phyloP scores from a whole-genome alignment of 2,888 invertebrate species.

The Tuta absoluta region DNA sequence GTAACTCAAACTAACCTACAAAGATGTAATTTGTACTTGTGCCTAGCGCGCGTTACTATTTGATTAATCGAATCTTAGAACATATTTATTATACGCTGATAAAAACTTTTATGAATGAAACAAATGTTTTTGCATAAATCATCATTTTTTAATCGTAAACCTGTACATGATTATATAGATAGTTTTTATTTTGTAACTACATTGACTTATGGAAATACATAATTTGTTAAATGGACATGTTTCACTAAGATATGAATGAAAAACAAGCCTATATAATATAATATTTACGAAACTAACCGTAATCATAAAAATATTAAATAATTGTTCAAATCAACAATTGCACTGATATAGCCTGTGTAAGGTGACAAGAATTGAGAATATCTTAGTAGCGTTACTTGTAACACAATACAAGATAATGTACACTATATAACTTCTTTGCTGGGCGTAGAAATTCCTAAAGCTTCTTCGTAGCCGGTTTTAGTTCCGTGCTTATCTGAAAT shows the following conservation, averaged over 20 bases:
- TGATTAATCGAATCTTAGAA: not conserved
- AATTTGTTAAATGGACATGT: constrained; percentile 70
- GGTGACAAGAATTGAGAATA: constrained; percentile 53
- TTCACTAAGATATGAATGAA: constrained; percentile 61
- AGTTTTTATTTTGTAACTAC: constrained; percentile 59
- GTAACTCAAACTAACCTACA: no score
- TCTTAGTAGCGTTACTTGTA: constrained; percentile 16
- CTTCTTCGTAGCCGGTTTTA: constrained; percentile 92
- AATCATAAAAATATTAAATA: constrained; percentile 55
- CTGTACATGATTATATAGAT: constrained; percentile 75
- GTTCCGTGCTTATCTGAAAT: constrained; percentile 79
- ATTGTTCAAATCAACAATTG: constrained; percentile 74
- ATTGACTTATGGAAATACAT: constrained; percentile 66
- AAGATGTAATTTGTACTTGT: not conserved
- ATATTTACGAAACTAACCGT: constrained; percentile 55
- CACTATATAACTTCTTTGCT: constrained; percentile 89
- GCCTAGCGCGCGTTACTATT: not conserved
- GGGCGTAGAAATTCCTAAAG: constrained; percentile 94
- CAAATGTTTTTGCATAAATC: constrained; percentile 45
- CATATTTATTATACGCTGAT: constrained; percentile 3
- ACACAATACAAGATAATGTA: constrained; percentile 35
- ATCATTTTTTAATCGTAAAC: constrained; percentile 70
- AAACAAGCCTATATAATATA: constrained; percentile 50
- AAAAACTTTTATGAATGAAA: constrained; percentile 14
- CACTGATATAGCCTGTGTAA: constrained; percentile 67